Conservation (phyloP, 2,113 vertebrate species). For the Aphyosemion australe region DNA sequence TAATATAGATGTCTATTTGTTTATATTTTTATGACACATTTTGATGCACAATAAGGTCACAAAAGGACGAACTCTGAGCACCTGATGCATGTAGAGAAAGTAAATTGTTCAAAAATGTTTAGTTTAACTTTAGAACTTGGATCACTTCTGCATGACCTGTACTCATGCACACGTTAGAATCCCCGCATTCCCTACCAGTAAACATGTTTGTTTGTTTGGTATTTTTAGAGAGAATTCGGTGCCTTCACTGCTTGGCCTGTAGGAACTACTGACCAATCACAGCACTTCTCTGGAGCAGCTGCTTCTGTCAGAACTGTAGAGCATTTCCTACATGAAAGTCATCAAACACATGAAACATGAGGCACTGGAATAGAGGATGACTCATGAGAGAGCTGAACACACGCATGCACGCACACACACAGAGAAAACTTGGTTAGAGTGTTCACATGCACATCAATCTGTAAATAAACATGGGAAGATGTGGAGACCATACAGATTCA, state of each 20-base stretch:
- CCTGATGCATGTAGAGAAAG: too few relatives aligned
- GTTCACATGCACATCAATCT: not conserved
- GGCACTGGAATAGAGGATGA: constrained; percentile 45
- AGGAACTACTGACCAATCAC: constrained; percentile 13
- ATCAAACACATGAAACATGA: too few relatives aligned
- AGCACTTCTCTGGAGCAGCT: not conserved
- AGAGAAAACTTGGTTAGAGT: not conserved
- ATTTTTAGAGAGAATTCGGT: constrained; percentile 1
- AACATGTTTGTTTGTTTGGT: not conserved
- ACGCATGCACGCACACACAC: too few relatives aligned
- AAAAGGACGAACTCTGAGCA: too few relatives aligned
- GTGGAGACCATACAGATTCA: not conserved
- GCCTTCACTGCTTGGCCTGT: not conserved
- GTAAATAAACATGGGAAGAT: not conserved
- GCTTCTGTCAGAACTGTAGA: constrained; percentile 5
- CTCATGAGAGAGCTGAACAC: constrained; percentile 9
- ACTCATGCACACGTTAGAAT: too few relatives aligned
- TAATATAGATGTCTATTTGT: too few relatives aligned
- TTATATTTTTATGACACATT: too few relatives aligned
- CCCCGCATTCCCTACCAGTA: too few relatives aligned
- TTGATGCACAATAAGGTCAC: too few relatives aligned
- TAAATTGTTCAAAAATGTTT: too few relatives aligned
- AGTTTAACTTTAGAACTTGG: too few relatives aligned
- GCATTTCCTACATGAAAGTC: constrained; percentile 20
- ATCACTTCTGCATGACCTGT: too few relatives aligned